phyloP scores from a whole-genome alignment of 1,140 invertebrate genomes.

The Hermetia illucens region DNA sequence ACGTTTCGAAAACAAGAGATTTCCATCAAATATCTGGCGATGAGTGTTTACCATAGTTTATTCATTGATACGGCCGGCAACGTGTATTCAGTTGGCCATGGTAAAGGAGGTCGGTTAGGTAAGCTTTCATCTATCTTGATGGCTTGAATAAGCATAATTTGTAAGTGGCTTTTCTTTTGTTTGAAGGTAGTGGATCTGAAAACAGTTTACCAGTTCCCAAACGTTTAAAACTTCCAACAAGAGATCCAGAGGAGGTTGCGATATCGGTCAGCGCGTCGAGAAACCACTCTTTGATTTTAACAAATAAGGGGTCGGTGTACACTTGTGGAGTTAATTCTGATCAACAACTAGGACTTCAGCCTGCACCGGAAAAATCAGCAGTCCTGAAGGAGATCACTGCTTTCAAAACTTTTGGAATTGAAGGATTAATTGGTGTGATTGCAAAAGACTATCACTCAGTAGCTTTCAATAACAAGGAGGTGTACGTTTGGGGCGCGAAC shows the following conservation, averaged over 20 bases:
- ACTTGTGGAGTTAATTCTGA: constrained; percentile 49
- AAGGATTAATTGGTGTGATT: constrained; percentile 15
- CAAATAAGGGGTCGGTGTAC: constrained; percentile 37
- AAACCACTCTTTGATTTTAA: constrained; percentile 50
- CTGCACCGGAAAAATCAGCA: constrained; percentile 34
- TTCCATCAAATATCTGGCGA: constrained; percentile 31
- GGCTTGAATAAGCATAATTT: background rate
- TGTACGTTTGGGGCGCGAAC: constrained; percentile 52
- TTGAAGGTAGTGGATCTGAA: constrained; percentile 33
- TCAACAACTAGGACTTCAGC: constrained; percentile 44
- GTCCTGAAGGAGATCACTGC: constrained; percentile 34
- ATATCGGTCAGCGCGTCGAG: constrained; percentile 31
- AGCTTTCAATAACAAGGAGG: constrained; percentile 36
- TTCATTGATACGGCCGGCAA: constrained; percentile 40
- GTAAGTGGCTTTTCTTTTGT: background rate
- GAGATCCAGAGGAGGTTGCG: constrained; percentile 25
- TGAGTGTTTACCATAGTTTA: constrained; percentile 53
- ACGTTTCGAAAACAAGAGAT: constrained; percentile 23
- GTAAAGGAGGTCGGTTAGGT: constrained; percentile 53
- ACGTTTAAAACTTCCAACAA: constrained; percentile 32
- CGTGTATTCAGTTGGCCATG: constrained; percentile 54
- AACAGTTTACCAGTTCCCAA: constrained; percentile 39
- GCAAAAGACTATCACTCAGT: constrained; percentile 48
- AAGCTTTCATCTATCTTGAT: constrained; percentile 11
- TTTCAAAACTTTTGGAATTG: constrained; percentile 16